A percentile compares a stretch with the other conserved stretches of the same genome.
phyloP scores from a whole-genome alignment of 23 tunicate species.

The Styela clava region DNA sequence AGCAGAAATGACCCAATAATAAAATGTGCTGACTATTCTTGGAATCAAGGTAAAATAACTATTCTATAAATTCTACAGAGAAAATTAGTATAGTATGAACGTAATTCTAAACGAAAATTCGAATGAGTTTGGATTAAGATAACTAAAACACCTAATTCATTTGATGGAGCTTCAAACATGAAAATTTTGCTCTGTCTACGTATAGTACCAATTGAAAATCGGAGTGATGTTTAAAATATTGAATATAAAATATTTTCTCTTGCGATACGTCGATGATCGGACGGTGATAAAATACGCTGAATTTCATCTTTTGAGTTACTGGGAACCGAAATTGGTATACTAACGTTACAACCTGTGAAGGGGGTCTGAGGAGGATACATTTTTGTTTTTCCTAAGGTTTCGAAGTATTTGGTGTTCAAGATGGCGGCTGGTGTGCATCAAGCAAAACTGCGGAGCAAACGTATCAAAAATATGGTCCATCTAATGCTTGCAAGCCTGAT shows the following conservation, averaged over 20 bases:
- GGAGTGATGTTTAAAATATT: too few species aligned
- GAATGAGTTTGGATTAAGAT: too few species aligned
- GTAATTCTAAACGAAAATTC: too few species aligned
- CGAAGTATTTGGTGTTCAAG: slow-evolving; percentile 15
- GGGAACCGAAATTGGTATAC: too few species aligned
- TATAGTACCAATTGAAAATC: too few species aligned
- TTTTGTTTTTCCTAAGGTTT: background rate
- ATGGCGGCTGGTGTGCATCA: slow-evolving; percentile 34
- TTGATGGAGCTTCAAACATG: background rate
- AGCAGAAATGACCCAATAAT: slow-evolving; percentile 9
- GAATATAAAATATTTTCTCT: background rate
- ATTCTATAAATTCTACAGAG: background rate
- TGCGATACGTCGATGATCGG: background rate
- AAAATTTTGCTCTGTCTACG: too few species aligned
- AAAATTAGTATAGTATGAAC: too few species aligned
- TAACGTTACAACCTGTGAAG: too few species aligned
- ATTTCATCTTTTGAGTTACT: background rate
- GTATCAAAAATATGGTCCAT: slow-evolving; percentile 18
- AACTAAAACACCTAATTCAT: background rate
- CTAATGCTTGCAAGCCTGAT: slow-evolving; percentile 2
- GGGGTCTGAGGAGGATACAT: too few species aligned
- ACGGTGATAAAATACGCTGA: background rate
- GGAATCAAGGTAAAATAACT: background rate
- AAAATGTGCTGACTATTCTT: slow-evolving; percentile 17
- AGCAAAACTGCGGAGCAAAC: slow-evolving; percentile 10